Percentiles rank a stretch among this genome's conserved stretches.
Evolutionary conservation across 2,113 vertebrate species (phyloP).

Genomic region (Burhinus oedicnemus): DNA sequence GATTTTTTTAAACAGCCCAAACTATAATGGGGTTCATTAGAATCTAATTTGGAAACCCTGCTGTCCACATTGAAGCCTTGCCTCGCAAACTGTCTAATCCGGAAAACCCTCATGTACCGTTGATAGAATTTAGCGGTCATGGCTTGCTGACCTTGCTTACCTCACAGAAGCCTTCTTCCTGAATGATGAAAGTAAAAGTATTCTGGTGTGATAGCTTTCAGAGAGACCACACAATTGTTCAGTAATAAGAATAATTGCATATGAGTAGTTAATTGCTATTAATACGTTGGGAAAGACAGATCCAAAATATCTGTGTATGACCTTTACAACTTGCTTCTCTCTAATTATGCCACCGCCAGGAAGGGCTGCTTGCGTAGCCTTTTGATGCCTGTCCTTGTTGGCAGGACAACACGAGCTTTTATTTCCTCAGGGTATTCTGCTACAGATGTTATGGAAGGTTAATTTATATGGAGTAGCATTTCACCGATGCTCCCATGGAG

Average conservation of each 20-base stretch:
- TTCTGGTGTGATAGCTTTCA: background rate
- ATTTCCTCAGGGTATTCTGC: conserved; percentile 20
- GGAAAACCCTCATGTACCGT: background rate
- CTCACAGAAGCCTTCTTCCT: background rate
- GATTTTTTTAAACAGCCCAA: background rate
- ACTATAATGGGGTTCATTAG: background rate
- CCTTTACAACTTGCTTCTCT: conserved; percentile 25
- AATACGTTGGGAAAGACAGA: background rate
- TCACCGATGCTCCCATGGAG: background rate
- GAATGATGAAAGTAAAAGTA: background rate
- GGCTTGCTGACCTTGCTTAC: background rate
- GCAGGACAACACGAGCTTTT: background rate
- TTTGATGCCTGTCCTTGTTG: conserved; percentile 34
- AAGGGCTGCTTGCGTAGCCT: background rate
- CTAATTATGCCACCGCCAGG: conserved; percentile 1
- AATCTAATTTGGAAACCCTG: background rate
- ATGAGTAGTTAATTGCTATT: background rate
- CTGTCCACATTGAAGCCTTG: background rate
- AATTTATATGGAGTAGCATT: background rate
- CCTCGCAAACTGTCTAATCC: background rate
- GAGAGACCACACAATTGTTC: background rate
- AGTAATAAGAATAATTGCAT: conserved; percentile 7
- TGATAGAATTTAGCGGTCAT: background rate
- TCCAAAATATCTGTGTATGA: background rate
- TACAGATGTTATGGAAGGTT: conserved; percentile 18